Percentiles rank a stretch among this genome's conserved stretches.
Conservation (phyloP, 2,888 invertebrate species). For the Muscina levida region DNA sequence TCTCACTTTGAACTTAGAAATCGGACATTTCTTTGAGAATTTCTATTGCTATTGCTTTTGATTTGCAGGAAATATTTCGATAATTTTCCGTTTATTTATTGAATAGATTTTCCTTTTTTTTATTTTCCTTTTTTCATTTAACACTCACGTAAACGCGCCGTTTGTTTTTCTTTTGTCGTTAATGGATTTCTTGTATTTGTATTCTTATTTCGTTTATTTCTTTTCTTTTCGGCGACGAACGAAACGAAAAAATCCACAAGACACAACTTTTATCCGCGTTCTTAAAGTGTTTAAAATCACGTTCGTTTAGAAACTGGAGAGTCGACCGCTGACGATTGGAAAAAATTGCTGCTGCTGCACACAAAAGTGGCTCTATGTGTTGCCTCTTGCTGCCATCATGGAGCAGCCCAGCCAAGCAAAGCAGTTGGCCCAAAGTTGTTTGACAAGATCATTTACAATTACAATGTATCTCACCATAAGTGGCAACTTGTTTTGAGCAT, state of each 20-base stretch:
- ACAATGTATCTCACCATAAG: constrained; percentile 72
- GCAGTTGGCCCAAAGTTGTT: constrained; percentile 67
- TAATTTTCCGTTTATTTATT: constrained; percentile 19
- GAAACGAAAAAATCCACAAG: constrained; percentile 30
- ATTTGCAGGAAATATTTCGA: background rate
- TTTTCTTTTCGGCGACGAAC: constrained; percentile 14
- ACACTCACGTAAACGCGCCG: constrained; percentile 63
- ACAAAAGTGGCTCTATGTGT: constrained; percentile 33
- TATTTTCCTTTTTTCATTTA: constrained; percentile 12
- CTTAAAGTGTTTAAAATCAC: constrained; percentile 77
- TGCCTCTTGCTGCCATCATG: background rate
- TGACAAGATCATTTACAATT: constrained; percentile 72
- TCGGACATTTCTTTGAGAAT: constrained; percentile 41
- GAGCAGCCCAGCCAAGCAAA: constrained; percentile 37
- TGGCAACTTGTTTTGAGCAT: constrained; percentile 72
- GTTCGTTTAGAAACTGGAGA: constrained; percentile 79
- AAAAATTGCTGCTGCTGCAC: constrained; percentile 51
- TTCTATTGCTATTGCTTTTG: background rate
- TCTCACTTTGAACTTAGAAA: constrained; percentile 49
- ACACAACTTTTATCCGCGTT: constrained; percentile 69
- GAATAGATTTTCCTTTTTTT: constrained; percentile 29
- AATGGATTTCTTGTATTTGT: constrained; percentile 9
- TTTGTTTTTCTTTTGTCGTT: constrained; percentile 34
- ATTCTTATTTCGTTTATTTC: constrained; percentile 24
- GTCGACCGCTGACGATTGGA: constrained; percentile 51